A percentile compares a stretch with the other conserved stretches of the same genome.
Evolutionary conservation across 2,797 vertebrate genomes (phyloP).

Genomic region (Anisognathus igniventris): DNA sequence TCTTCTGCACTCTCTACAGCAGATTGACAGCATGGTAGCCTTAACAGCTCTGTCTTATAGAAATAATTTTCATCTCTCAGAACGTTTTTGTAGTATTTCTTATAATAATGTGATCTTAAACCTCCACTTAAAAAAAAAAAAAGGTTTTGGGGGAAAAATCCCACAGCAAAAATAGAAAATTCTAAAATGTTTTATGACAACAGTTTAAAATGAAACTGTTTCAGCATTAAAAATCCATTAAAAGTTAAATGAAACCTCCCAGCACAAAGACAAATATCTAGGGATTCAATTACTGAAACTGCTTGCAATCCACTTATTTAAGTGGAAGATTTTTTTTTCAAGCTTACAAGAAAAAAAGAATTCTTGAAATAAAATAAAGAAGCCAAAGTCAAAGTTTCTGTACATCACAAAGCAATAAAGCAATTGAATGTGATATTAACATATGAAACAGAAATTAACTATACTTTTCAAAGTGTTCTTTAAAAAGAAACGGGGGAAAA

Average conservation of each 20-base stretch:
- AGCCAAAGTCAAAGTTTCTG: not conserved
- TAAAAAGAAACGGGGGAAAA: not conserved
- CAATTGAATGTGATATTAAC: slow-evolving; percentile 27
- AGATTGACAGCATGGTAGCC: not conserved
- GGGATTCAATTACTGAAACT: slow-evolving; percentile 59
- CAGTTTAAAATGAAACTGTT: slow-evolving; percentile 38
- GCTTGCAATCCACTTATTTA: slow-evolving; percentile 34
- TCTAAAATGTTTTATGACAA: slow-evolving; percentile 45
- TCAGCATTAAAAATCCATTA: slow-evolving; percentile 59
- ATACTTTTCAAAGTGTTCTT: slow-evolving; percentile 4
- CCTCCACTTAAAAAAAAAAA: not conserved
- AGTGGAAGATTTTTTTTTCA: slow-evolving; percentile 8
- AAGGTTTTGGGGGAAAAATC: not conserved
- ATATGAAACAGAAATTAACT: slow-evolving; percentile 43
- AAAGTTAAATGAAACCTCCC: slow-evolving; percentile 35
- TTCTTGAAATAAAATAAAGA: slow-evolving; percentile 17
- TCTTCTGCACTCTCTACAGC: not conserved
- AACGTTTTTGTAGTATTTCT: not conserved
- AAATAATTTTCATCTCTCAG: not conserved
- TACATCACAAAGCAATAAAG: slow-evolving; percentile 27
- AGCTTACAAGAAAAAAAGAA: not conserved
- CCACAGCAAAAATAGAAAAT: not conserved
- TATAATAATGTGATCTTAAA: not conserved
- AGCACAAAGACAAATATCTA: slow-evolving; percentile 50
- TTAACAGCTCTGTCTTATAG: not conserved